phyloP scores from a whole-genome alignment of 2,797 vertebrate species.

The Rhinichthys osculus region DNA sequence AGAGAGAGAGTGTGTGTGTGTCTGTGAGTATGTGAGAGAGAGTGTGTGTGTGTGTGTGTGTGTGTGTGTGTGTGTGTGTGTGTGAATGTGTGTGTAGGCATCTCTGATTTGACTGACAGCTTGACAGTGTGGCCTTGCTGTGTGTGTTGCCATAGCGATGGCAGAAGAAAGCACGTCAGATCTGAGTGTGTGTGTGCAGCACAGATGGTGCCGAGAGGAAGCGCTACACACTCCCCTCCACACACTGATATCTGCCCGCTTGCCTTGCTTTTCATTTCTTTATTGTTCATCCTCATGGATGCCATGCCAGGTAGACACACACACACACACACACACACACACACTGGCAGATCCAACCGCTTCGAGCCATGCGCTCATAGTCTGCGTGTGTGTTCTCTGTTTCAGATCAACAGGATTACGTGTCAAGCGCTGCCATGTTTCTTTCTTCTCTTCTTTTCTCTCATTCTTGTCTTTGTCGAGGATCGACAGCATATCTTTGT shows the following conservation, averaged over 20 bases:
- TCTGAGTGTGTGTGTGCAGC: constrained; percentile 49
- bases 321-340: background rate
- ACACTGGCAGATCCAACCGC: constrained; percentile 3
- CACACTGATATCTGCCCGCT: constrained; percentile 4
- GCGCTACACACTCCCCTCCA: background rate
- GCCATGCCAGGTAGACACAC: background rate
- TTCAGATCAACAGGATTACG: constrained; percentile 44
- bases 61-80: too few species aligned
- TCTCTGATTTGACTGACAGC: constrained; percentile 19
- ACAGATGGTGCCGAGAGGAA: constrained; percentile 56
- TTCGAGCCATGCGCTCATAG: background rate
- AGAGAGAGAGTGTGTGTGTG: too few species aligned
- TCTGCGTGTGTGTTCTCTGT: constrained; percentile 30
- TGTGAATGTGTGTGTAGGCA: constrained; percentile 60
- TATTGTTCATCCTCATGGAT: constrained; percentile 36
- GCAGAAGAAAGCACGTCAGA: constrained; percentile 18
- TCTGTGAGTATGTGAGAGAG: too few species aligned
- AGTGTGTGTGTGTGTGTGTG: too few species aligned
- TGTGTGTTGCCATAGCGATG: constrained; percentile 45
- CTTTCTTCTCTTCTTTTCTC: constrained; percentile 41
- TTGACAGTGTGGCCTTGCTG: constrained; percentile 25
- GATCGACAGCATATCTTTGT: constrained; percentile 33
- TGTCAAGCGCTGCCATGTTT: constrained; percentile 44
- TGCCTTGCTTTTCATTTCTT: constrained; percentile 19
- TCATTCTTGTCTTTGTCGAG: constrained; percentile 7